Percentiles rank a stretch among this genome's conserved stretches.
phyloP scores from a whole-genome alignment of 2,113 vertebrate genomes.

The Clarias batrachus region DNA sequence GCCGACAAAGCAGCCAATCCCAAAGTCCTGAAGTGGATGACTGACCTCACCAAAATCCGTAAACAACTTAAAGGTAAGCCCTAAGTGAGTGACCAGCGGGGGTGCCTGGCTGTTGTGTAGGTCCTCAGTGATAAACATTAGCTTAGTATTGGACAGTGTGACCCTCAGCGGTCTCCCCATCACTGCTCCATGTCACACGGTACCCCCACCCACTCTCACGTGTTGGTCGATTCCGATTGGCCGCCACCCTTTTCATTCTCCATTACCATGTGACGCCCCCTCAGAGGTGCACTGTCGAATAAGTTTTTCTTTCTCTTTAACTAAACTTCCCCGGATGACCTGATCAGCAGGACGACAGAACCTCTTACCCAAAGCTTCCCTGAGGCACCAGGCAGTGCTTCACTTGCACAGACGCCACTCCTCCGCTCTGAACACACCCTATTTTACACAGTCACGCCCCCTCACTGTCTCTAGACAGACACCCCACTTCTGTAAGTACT shows the following conservation, averaged over 20 bases:
- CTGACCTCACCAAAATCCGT: slow-evolving; percentile 92
- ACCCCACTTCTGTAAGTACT: slow-evolving; percentile 75
- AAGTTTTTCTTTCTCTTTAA: slow-evolving; percentile 64
- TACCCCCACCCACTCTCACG: slow-evolving; percentile 50
- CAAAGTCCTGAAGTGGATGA: slow-evolving; percentile 98
- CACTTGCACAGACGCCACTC: slow-evolving; percentile 75
- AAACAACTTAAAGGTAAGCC: slow-evolving; percentile 93
- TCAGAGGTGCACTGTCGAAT: slow-evolving; percentile 55
- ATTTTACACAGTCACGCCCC: slow-evolving; percentile 71
- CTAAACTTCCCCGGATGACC: slow-evolving; percentile 72
- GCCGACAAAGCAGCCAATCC: slow-evolving; percentile 95
- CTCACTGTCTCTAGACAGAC: slow-evolving; percentile 70
- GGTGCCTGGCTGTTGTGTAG: slow-evolving; percentile 35
- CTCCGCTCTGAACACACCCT: slow-evolving; percentile 69
- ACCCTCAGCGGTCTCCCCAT: slow-evolving; percentile 41
- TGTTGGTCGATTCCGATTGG: slow-evolving; percentile 69
- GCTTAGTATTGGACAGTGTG: slow-evolving; percentile 58
- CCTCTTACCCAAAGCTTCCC: slow-evolving; percentile 75
- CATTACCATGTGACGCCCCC: slow-evolving; percentile 54
- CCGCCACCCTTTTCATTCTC: slow-evolving; percentile 57
- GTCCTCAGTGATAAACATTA: slow-evolving; percentile 47
- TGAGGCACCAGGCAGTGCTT: slow-evolving; percentile 79
- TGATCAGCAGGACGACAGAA: slow-evolving; percentile 62
- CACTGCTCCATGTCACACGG: slow-evolving; percentile 58
- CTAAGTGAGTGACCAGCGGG: slow-evolving; percentile 32